Evolutionary conservation across 2,113 vertebrate genomes (phyloP).

Genomic region (Nerophis ophidion): DNA sequence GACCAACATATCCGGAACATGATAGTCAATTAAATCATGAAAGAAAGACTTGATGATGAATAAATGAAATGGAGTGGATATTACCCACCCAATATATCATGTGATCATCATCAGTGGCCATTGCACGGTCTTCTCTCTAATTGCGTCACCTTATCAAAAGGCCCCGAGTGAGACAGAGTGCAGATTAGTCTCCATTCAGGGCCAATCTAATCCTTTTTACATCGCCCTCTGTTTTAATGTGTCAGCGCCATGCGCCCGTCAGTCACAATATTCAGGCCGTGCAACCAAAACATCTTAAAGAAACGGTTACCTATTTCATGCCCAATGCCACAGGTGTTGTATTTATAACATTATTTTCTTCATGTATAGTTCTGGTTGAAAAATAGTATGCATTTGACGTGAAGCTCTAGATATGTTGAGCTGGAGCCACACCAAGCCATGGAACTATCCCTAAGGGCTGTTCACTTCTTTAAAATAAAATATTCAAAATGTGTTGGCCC

Average conservation of each 20-base stretch:
- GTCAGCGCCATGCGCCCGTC: slow-evolving; percentile 32
- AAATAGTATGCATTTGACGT: no score
- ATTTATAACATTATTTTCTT: no score
- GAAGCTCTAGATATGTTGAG: no score
- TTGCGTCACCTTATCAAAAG: slow-evolving; percentile 55
- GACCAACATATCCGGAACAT: background rate
- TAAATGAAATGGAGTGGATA: slow-evolving; percentile 12
- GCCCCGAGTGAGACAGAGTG: slow-evolving; percentile 43
- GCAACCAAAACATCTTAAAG: no score
- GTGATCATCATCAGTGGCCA: slow-evolving; percentile 25
- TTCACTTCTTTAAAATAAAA: no score
- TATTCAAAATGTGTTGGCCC: no score
- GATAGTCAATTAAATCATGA: slow-evolving; percentile 13
- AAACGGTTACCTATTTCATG: no score
- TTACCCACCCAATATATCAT: background rate
- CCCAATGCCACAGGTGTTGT: no score
- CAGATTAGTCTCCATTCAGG: slow-evolving; percentile 62
- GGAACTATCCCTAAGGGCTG: no score
- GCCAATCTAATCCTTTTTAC: slow-evolving; percentile 57
- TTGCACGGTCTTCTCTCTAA: slow-evolving; percentile 28
- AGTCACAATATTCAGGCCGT: slow-evolving; percentile 11
- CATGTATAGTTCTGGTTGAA: no score
- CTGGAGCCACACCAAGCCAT: no score
- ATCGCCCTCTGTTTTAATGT: slow-evolving; percentile 31
- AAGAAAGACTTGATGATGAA: background rate